Evolutionary conservation across 2,797 vertebrate genomes (phyloP).

Genomic region (Hemitrygon akajei): DNA sequence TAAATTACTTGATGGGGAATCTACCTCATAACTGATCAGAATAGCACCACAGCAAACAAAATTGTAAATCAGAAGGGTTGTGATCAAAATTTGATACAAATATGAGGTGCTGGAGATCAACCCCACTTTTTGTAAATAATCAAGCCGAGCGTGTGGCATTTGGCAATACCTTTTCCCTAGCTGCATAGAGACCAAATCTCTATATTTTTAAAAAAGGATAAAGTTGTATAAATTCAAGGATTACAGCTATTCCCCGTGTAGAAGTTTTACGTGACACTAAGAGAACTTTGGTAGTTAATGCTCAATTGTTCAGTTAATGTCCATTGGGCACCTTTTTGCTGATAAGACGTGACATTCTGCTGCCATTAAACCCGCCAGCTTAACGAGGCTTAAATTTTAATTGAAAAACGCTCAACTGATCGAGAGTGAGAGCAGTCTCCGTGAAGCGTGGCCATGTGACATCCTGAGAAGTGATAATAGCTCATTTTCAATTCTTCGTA

Average conservation of each 20-base stretch:
- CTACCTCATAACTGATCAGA: neutral
- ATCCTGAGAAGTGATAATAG: neutral
- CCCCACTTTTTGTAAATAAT: neutral
- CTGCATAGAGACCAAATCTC: too few species aligned
- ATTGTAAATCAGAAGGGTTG: neutral
- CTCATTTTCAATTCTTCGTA: conserved; percentile 25
- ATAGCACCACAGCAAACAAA: neutral
- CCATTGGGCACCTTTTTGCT: neutral
- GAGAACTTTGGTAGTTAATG: conserved; percentile 1
- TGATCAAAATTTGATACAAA: neutral
- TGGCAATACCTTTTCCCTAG: neutral
- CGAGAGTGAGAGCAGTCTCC: conserved; percentile 13
- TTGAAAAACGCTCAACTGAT: conserved; percentile 23
- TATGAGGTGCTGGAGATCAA: neutral
- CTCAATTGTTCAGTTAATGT: neutral
- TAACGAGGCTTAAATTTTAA: conserved; percentile 20
- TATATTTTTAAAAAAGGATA: neutral
- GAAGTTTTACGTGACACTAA: neutral
- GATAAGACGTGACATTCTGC: neutral
- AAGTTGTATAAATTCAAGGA: neutral
- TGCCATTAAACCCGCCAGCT: neutral
- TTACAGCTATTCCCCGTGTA: neutral
- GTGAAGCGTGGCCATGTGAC: conserved; percentile 8
- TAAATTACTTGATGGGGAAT: neutral
- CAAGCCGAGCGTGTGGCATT: neutral